Evolutionary conservation across 2,797 vertebrate species (phyloP).

Genomic region (Pangasius krempfi): DNA sequence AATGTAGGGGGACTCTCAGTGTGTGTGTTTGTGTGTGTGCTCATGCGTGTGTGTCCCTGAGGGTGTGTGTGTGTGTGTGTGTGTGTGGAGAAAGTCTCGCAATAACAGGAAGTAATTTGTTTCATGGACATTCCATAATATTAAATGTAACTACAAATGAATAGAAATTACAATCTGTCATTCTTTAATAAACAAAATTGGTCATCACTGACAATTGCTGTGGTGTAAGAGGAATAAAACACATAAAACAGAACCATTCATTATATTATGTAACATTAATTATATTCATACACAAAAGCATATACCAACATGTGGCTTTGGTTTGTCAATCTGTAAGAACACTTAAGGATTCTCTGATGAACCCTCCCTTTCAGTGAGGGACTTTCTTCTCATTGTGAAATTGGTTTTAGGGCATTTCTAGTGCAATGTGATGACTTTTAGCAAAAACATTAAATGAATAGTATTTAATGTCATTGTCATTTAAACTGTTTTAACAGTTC

Average conservation of each 20-base stretch:
- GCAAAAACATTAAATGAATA: too few species aligned
- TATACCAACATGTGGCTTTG: neutral
- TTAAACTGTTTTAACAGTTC: too few species aligned
- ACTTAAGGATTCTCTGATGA: neutral
- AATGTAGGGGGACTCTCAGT: slow-evolving; percentile 17
- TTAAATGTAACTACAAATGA: too few species aligned
- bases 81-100: neutral
- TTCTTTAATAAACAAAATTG: neutral
- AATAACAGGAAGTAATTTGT: neutral
- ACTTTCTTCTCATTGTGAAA: neutral
- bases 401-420: too few species aligned
- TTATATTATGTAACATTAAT: neutral
- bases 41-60: neutral
- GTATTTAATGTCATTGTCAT: too few species aligned
- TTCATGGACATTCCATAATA: neutral
- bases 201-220: neutral
- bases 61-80: too few species aligned
- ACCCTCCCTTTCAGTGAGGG: neutral
- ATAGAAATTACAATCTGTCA: neutral
- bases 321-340: neutral
- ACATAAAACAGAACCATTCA: neutral
- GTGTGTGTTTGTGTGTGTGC: neutral
- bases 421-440: too few species aligned
- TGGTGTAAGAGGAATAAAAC: neutral
- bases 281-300: neutral